Evolutionary conservation across 2,888 invertebrate species (phyloP).

Genomic region (Lamellibrachia columna): DNA sequence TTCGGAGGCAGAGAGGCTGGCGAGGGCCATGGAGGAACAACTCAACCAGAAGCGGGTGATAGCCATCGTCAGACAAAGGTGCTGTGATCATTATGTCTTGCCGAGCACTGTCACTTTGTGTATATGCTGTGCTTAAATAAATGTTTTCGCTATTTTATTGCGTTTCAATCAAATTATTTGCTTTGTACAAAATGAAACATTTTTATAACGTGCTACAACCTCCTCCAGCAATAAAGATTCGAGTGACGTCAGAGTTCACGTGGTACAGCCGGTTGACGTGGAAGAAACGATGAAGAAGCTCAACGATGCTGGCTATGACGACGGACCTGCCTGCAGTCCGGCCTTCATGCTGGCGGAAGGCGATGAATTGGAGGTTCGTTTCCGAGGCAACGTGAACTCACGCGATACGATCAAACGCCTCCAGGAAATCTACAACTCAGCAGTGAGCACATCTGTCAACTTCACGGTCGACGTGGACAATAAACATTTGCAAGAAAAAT

Average conservation of each 20-base stretch:
- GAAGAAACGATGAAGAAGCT: conserved; percentile 48
- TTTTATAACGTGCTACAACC: background rate
- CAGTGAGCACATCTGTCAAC: conserved; percentile 45
- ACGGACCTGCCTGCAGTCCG: conserved; percentile 51
- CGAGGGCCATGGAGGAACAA: conserved; percentile 47
- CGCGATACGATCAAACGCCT: conserved; percentile 40
- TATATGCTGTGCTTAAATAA: too few species aligned
- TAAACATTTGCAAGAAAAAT: conserved; percentile 59
- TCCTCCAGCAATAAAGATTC: conserved; percentile 50
- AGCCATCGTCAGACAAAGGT: conserved; percentile 58
- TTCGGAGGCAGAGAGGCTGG: conserved; percentile 46
- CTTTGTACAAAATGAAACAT: background rate
- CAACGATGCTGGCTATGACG: conserved; percentile 54
- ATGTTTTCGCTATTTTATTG: too few species aligned
- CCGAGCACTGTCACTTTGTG: background rate
- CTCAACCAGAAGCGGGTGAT: conserved; percentile 50
- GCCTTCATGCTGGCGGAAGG: conserved; percentile 44
- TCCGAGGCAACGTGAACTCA: conserved; percentile 57
- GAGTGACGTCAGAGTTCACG: conserved; percentile 50
- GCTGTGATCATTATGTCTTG: background rate
- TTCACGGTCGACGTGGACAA: conserved; percentile 52
- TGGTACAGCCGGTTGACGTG: conserved; percentile 46
- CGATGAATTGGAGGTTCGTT: conserved; percentile 53
- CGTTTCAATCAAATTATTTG: background rate
- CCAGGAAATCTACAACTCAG: conserved; percentile 51